phyloP scores from a whole-genome alignment of 2,113 vertebrate species.

The Scalopus aquaticus region DNA sequence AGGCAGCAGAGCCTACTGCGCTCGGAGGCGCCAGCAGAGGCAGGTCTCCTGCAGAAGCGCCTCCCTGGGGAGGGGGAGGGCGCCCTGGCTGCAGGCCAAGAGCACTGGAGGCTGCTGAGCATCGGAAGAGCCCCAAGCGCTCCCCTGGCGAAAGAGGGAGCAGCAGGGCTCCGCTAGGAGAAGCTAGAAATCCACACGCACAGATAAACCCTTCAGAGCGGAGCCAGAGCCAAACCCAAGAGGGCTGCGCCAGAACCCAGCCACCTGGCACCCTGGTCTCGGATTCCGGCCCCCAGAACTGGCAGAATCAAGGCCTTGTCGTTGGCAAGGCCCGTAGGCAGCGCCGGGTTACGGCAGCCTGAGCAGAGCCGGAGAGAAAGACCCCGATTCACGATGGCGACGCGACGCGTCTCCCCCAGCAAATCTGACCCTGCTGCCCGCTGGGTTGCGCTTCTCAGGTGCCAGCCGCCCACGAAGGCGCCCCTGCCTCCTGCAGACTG shows the following conservation, averaged over 20 bases:
- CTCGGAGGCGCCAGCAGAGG: background rate
- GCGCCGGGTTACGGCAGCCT: background rate
- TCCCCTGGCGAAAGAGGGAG: background rate
- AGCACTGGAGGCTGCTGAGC: rapidly evolving
- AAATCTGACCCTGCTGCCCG: background rate
- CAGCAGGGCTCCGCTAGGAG: background rate
- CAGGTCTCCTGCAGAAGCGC: background rate
- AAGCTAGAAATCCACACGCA: background rate
- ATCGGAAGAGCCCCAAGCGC: background rate
- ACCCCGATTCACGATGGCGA: rapidly evolving
- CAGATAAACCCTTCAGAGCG: background rate
- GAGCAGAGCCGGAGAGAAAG: background rate
- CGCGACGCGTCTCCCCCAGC: no score
- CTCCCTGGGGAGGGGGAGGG: background rate
- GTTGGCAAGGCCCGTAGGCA: background rate
- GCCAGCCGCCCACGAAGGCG: no score
- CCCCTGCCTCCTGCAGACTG: no score
- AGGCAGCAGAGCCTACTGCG: background rate
- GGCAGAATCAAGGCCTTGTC: no score
- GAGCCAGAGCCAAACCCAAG: no score
- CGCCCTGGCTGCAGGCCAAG: background rate
- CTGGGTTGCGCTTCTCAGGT: background rate
- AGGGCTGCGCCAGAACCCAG: background rate
- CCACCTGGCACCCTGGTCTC: background rate
- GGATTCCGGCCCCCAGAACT: no score